Conservation (phyloP, 37 sponge, comb jelly and placozoan genomes). For the Theonella swinhoei region DNA sequence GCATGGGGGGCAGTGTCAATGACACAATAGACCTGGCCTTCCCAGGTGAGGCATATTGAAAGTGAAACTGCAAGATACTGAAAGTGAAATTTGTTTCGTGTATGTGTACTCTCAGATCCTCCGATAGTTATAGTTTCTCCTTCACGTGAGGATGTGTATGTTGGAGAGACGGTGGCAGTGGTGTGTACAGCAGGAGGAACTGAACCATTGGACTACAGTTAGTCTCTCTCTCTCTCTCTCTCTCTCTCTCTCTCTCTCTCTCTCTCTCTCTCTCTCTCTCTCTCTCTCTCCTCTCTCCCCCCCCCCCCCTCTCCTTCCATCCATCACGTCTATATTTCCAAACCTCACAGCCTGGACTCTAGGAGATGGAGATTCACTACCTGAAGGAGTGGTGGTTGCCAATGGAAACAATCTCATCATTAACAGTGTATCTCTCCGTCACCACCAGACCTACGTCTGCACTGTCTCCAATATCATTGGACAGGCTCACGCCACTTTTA, state of each 20-base stretch:
- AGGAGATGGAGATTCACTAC: neutral
- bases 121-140: neutral
- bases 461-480: neutral
- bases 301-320: neutral
- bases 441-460: neutral
- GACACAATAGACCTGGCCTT: neutral
- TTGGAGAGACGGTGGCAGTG: neutral
- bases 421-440: neutral
- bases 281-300: conserved; percentile 23
- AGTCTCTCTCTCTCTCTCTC: conserved; percentile 36
- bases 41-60: too few species aligned
- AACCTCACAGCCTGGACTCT: neutral
- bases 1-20: neutral
- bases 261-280: neutral
- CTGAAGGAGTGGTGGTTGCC: neutral
- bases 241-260: conserved; percentile 41
- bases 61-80: too few species aligned
- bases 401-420: neutral
- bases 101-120: neutral
- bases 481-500: neutral
- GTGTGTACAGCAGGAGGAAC: neutral
- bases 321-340: neutral
- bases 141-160: neutral
- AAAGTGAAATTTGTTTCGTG: neutral
- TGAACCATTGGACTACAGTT: neutral